These are phyloP conservation scores for Scytalopus superciliaris DNA, from an alignment of 2,113 vertebrate species.

Conservation along the genomic window DNA sequence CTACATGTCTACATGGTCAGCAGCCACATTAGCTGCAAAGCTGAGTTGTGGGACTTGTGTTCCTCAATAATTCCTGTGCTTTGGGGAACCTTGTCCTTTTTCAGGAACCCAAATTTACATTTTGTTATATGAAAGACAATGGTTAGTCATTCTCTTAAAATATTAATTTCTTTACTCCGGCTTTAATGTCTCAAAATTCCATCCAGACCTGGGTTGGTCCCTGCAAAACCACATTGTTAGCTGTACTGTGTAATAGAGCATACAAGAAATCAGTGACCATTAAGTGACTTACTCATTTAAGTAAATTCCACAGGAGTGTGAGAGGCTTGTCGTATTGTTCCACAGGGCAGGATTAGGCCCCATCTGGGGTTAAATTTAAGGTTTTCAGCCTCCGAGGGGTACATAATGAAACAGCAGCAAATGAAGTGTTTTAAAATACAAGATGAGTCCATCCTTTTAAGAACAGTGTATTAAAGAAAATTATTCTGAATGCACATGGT, in stretches of 20 bases:
- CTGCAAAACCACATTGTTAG: background rate
- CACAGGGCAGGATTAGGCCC: background rate
- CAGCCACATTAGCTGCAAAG: background rate
- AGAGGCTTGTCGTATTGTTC: background rate
- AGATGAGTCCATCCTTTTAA: background rate
- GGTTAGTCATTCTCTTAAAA: background rate
- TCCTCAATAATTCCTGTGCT: background rate
- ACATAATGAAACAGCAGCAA: background rate
- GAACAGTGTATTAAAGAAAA: background rate
- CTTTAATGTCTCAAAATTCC: background rate
- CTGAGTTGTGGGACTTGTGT: background rate
- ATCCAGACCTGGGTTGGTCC: background rate
- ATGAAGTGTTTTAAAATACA: background rate
- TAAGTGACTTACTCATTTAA: background rate
- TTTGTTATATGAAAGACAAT: background rate
- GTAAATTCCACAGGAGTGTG: background rate
- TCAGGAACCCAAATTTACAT: background rate
- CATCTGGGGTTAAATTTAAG: background rate
- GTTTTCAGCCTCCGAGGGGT: background rate
- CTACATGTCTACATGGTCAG: background rate
- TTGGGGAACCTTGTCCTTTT: background rate
- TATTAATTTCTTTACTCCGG: background rate
- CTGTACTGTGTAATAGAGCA: background rate
- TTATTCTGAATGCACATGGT: background rate
- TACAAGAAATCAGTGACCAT: background rate